Conservation (phyloP, 2,888 invertebrate species). For the Zygogramma bicolorata region DNA sequence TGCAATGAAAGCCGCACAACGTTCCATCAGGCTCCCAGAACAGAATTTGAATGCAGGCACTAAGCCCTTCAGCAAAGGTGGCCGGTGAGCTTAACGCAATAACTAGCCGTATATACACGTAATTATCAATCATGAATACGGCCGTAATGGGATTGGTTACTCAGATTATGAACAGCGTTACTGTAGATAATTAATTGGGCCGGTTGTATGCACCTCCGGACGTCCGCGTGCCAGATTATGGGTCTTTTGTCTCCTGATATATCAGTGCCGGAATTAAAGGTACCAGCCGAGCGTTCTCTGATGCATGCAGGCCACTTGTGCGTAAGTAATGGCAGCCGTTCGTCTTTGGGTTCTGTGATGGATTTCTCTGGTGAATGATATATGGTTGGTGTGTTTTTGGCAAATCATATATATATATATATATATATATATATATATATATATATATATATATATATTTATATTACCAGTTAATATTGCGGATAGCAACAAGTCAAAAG, state of each 20-base stretch:
- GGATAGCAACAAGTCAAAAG: too few relatives aligned
- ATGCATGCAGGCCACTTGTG: too few relatives aligned
- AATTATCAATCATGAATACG: slow-evolving; percentile 48
- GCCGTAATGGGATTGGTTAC: slow-evolving; percentile 43
- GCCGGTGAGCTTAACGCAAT: slow-evolving; percentile 29
- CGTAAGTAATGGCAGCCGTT: too few relatives aligned
- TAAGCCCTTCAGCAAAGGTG: background rate
- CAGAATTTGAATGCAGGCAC: slow-evolving; percentile 45
- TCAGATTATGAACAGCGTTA: slow-evolving; percentile 45
- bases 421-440: too few relatives aligned
- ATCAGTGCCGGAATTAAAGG: slow-evolving; percentile 43
- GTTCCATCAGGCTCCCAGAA: slow-evolving; percentile 53
- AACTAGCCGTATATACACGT: slow-evolving; percentile 41
- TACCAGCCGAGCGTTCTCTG: slow-evolving; percentile 22
- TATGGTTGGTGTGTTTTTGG: too few relatives aligned
- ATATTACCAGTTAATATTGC: too few relatives aligned
- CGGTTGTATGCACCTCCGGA: slow-evolving; percentile 50
- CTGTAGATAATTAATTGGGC: slow-evolving; percentile 52
- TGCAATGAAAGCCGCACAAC: background rate
- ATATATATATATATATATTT: too few relatives aligned
- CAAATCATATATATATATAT: too few relatives aligned
- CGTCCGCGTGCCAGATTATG: slow-evolving; percentile 50
- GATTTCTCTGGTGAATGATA: too few relatives aligned
- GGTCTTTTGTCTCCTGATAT: slow-evolving; percentile 44
- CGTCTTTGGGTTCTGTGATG: too few relatives aligned